Conservation (phyloP, 2,797 vertebrate genomes). For the Etheostoma nigrum region DNA sequence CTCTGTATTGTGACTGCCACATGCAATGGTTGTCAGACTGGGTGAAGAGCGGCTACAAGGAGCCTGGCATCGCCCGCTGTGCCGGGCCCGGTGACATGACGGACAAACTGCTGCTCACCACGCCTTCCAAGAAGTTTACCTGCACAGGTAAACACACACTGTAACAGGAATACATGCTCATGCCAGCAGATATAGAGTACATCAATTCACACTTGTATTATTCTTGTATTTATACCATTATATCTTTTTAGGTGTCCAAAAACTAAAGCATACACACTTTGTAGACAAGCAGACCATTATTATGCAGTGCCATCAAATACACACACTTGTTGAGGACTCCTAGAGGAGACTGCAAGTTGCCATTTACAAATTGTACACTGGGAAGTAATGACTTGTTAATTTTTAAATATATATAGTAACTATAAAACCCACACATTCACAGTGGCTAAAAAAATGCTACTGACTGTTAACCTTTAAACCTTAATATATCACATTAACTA, state of each 20-base stretch:
- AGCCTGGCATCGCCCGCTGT: slow-evolving; percentile 97
- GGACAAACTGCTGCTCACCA: slow-evolving; percentile 97
- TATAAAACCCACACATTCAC: slow-evolving; percentile 9
- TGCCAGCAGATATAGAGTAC: not conserved
- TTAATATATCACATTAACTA: slow-evolving; percentile 45
- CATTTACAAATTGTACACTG: slow-evolving; percentile 13
- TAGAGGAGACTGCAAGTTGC: slow-evolving; percentile 58
- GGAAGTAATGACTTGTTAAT: not conserved
- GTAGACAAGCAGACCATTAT: not conserved
- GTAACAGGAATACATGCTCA: not conserved
- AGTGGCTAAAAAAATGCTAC: slow-evolving; percentile 28
- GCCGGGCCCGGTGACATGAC: slow-evolving; percentile 96
- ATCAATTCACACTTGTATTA: not conserved
- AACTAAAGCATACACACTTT: not conserved
- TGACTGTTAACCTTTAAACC: slow-evolving; percentile 57
- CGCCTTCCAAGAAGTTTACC: slow-evolving; percentile 97
- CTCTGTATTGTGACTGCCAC: slow-evolving; percentile 96
- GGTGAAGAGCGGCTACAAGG: slow-evolving; percentile 99
- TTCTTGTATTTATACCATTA: no score
- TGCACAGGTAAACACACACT: slow-evolving; percentile 90
- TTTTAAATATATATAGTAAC: not conserved
- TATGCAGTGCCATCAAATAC: not conserved
- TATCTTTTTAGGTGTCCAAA: not conserved
- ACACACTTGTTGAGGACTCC: slow-evolving; percentile 45
- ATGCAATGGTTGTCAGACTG: slow-evolving; percentile 99